A percentile compares a stretch with the other conserved stretches of the same genome.
Evolutionary conservation across 1,140 invertebrate genomes (phyloP).

Genomic region (Colletes gigas): DNA sequence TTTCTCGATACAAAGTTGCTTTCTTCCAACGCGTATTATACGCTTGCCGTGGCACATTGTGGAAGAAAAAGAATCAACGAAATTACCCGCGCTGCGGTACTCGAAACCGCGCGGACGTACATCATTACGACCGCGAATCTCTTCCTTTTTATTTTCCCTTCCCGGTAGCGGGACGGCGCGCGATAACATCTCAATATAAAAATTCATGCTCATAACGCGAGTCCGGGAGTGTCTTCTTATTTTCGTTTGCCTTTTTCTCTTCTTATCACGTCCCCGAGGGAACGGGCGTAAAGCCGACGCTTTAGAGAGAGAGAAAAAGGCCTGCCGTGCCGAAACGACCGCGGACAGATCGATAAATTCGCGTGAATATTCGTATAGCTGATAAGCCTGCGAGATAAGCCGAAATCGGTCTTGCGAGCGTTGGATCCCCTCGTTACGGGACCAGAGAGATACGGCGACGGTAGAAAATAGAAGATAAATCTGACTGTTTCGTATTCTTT

Average conservation of each 20-base stretch:
- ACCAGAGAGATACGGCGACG: slow-evolving; percentile 46
- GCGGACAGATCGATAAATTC: slow-evolving; percentile 78
- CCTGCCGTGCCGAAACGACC: slow-evolving; percentile 52
- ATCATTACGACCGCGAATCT: slow-evolving; percentile 56
- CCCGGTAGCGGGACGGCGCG: slow-evolving; percentile 36
- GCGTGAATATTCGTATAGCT: slow-evolving; percentile 72
- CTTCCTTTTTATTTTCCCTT: slow-evolving; percentile 53
- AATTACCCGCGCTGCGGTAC: slow-evolving; percentile 17
- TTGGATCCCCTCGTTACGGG: slow-evolving; percentile 52
- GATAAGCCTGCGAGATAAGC: slow-evolving; percentile 66
- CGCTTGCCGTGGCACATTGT: neutral
- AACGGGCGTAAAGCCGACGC: slow-evolving; percentile 73
- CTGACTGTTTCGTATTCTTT: slow-evolving; percentile 45
- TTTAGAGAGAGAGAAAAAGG: slow-evolving; percentile 48
- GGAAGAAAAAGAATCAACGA: neutral
- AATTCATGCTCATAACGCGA: slow-evolving; percentile 76
- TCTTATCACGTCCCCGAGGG: slow-evolving; percentile 74
- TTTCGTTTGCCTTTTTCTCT: slow-evolving; percentile 64
- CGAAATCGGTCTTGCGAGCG: slow-evolving; percentile 60
- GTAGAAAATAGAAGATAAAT: slow-evolving; percentile 62
- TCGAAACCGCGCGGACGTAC: slow-evolving; percentile 33
- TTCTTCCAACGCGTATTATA: neutral
- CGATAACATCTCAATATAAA: slow-evolving; percentile 79
- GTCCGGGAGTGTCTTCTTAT: slow-evolving; percentile 67
- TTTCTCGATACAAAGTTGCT: neutral